These are phyloP conservation scores for Tretioscincus oriximinensis DNA, from an alignment of 2,113 vertebrate species.

Conservation along the genomic window DNA sequence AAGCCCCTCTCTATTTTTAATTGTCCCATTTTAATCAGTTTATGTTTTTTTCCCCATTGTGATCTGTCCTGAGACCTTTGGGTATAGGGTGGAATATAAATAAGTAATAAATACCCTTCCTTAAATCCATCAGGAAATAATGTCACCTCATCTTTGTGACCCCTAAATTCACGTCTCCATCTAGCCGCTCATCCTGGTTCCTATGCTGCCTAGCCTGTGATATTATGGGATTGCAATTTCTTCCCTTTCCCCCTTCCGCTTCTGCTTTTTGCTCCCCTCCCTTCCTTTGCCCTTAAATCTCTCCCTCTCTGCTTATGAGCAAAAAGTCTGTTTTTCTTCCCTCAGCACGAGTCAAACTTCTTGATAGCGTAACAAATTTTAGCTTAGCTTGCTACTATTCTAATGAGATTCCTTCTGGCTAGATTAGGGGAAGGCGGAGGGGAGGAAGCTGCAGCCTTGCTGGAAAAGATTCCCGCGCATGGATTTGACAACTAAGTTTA, in stretches of 20 bases:
- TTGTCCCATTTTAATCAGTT: too few relatives aligned
- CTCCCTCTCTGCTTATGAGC: slow-evolving; percentile 38
- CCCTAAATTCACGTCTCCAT: neutral
- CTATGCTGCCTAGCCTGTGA: slow-evolving; percentile 16
- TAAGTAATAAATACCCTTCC: neutral
- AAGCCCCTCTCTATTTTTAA: too few relatives aligned
- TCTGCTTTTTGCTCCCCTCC: slow-evolving; percentile 17
- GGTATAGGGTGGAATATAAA: too few relatives aligned
- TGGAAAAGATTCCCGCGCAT: slow-evolving; percentile 50
- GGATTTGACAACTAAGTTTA: slow-evolving; percentile 53
- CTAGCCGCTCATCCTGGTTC: neutral
- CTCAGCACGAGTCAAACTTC: slow-evolving; percentile 49
- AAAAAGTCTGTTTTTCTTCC: slow-evolving; percentile 24
- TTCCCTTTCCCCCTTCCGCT: fast-evolving
- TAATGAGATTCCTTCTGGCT: slow-evolving; percentile 57
- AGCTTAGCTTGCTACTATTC: slow-evolving; percentile 48
- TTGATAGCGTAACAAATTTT: slow-evolving; percentile 57
- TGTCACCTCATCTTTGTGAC: neutral
- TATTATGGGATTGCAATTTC: slow-evolving; percentile 27
- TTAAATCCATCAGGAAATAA: neutral
- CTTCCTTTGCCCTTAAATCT: slow-evolving; percentile 44
- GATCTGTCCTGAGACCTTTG: too few relatives aligned
- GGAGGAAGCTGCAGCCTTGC: slow-evolving; percentile 45
- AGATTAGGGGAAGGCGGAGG: slow-evolving; percentile 28
- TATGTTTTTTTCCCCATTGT: too few relatives aligned